Evolutionary conservation across 2,113 vertebrate genomes (phyloP).

Genomic region (Coptodon rendalli): DNA sequence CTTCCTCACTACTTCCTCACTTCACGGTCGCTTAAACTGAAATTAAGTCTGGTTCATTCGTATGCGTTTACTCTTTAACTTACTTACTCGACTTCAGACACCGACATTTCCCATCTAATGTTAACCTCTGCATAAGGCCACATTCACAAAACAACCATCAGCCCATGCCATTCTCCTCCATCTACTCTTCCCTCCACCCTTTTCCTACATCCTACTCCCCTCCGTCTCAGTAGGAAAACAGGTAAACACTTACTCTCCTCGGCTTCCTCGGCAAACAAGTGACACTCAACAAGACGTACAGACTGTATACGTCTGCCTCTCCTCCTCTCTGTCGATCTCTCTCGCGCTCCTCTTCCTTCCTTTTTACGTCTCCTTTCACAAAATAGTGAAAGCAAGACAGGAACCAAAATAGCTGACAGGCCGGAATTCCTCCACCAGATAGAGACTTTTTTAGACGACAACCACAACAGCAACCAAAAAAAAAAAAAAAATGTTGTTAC

Average conservation of each 20-base stretch:
- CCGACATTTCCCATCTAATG: background rate
- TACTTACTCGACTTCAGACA: background rate
- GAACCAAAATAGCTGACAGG: conserved; percentile 61
- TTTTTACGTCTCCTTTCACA: conserved; percentile 69
- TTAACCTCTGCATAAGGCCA: background rate
- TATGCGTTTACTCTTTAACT: background rate
- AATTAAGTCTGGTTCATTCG: background rate
- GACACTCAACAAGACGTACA: background rate
- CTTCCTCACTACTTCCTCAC: background rate
- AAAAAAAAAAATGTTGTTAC: background rate
- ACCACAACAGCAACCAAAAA: background rate
- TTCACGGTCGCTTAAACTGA: background rate
- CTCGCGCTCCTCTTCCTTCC: conserved; percentile 67
- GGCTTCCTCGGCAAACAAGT: conserved; percentile 46
- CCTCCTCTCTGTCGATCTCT: conserved; percentile 42
- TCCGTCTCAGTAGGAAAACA: background rate
- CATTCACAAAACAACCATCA: background rate
- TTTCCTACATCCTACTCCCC: background rate
- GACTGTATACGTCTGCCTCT: conserved; percentile 1
- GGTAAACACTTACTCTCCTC: conserved; percentile 56
- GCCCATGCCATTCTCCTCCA: background rate
- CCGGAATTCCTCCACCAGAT: conserved; percentile 43
- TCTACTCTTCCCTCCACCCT: background rate
- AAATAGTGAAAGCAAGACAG: conserved; percentile 70
- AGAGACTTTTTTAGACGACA: background rate